Percentiles rank a stretch among this genome's conserved stretches.
These are phyloP conservation scores for Eupsittula cactorum DNA, from an alignment of 2,113 vertebrate species.

Conservation along the genomic window DNA sequence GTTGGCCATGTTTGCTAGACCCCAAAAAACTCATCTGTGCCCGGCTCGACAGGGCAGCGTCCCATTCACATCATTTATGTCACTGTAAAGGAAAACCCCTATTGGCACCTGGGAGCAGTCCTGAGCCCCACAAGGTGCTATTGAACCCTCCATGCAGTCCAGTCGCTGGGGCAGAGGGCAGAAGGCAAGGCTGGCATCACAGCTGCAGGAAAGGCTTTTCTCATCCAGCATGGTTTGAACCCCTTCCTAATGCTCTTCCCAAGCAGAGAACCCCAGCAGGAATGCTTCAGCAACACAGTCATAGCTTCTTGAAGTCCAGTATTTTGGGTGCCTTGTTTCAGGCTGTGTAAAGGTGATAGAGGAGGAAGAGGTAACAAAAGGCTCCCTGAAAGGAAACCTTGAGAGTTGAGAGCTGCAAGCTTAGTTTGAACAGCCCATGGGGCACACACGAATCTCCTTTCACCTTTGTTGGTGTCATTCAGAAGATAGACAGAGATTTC, in stretches of 20 bases:
- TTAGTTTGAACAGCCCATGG: rapidly evolving
- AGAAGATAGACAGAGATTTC: background rate
- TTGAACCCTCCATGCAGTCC: background rate
- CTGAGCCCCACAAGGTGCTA: background rate
- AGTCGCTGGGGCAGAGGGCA: background rate
- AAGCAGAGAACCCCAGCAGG: background rate
- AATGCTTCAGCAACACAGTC: background rate
- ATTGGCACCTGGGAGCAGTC: background rate
- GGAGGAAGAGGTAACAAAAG: background rate
- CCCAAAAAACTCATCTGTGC: background rate
- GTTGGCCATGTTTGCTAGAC: background rate
- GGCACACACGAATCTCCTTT: background rate
- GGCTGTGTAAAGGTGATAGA: background rate
- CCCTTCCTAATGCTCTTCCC: background rate
- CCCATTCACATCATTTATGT: background rate
- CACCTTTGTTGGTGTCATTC: background rate
- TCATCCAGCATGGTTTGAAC: background rate
- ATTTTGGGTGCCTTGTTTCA: background rate
- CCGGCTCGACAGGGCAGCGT: background rate
- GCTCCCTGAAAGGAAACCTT: background rate
- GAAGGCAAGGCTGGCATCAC: background rate
- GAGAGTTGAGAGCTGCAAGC: background rate
- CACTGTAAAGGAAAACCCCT: background rate
- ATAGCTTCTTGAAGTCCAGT: background rate
- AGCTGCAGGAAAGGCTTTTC: background rate